Base-by-base conservation (phyloP, 2,888 invertebrate genomes). In the Melinaea menophilus region DNA sequence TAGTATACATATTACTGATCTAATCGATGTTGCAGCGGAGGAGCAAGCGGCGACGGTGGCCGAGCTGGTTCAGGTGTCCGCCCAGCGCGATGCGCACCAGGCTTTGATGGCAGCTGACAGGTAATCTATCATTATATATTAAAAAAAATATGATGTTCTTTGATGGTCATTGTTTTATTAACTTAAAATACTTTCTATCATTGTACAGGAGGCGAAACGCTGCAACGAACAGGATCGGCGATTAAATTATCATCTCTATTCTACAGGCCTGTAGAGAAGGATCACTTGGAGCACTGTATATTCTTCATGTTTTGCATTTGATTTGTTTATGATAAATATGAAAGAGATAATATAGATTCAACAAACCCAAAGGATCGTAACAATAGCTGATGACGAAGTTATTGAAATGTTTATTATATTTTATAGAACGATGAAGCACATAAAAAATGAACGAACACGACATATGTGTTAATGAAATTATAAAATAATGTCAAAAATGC, bases 41-140 rank as follows among this genome's bases (percentile, higher is more conserved):
- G 87, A 88, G 70, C 88, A 90, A 67, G 89, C 90, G 57, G 88
- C 87, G 62, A 81, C 86, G 1, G 90, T 90, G 13, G 90, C 90
- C 0, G 88, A 89, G 69, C 69, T 89, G 55, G 84, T 90, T 33
- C 89, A 90, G 65, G 85, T 87, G 12, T 82, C 84, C 0, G 88
- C 89, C 5, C 87, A 86, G 64, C 76, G 86, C 0, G 85, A 84
- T 54, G 88, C 88, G 0, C 90, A 89, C 74, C 80, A 82, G 55
- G 89, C 90, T 0, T 79, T 90, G 5, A 76, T 84, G 77, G 84
- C 86, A 1, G 88, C 88, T 5, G 82, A 87, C 67, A 85, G 86
- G 89, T 88, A 61, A 47, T 11, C 5, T 7, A 46, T 55, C 4
- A 31, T 57, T 45, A 47, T 63, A 22, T 22, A 22, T 22, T 22